Evolutionary conservation across 2,888 invertebrate genomes (phyloP).

Genomic region (Drosophila monieri): DNA sequence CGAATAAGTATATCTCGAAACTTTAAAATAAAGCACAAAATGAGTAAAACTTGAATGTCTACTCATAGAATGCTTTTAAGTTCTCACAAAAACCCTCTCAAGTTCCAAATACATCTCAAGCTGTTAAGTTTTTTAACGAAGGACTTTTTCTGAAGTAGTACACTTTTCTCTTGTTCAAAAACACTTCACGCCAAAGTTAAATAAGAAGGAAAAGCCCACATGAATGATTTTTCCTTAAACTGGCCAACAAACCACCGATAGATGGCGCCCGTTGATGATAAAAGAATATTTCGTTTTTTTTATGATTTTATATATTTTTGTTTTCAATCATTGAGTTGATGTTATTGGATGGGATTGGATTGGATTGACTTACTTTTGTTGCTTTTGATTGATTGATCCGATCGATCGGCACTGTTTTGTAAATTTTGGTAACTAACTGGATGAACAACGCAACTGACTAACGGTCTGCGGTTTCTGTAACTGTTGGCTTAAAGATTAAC

Average conservation of each 20-base stretch:
- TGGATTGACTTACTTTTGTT: constrained; percentile 2
- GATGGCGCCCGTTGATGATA: not conserved
- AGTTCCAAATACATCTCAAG: not conserved
- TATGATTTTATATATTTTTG: constrained; percentile 40
- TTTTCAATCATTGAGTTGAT: constrained; percentile 26
- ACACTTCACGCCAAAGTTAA: not conserved
- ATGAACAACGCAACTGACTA: constrained; percentile 15
- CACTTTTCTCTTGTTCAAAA: not conserved
- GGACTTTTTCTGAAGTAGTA: not conserved
- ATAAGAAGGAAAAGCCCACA: not conserved
- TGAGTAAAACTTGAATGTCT: too few relatives aligned
- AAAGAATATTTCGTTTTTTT: constrained; percentile 4
- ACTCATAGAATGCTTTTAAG: too few relatives aligned
- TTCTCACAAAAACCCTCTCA: not conserved
- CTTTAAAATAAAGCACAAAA: too few relatives aligned
- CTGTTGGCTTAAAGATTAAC: constrained; percentile 6
- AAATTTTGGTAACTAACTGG: constrained; percentile 3
- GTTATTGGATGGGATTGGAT: constrained; percentile 12
- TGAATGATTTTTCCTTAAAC: not conserved
- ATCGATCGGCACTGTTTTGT: constrained; percentile 16
- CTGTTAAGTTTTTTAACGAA: not conserved
- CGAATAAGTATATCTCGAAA: not conserved
- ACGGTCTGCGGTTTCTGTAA: constrained; percentile 14
- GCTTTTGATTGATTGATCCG: constrained; percentile 28
- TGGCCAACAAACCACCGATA: not conserved